Conservation (phyloP, 2,888 invertebrate species). For the Caenorhabditis sp. region DNA sequence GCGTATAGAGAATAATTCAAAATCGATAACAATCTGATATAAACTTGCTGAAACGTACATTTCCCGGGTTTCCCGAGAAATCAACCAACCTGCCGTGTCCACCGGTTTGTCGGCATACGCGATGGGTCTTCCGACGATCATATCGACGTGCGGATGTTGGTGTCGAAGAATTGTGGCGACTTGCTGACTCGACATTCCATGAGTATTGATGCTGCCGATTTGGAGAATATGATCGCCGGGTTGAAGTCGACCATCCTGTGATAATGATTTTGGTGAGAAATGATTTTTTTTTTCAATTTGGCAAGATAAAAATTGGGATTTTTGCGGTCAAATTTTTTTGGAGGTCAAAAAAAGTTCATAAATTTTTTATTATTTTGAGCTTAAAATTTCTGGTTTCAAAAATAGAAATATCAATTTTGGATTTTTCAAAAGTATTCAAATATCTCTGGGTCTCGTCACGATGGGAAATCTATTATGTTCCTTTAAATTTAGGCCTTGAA, state of each 20-base stretch:
- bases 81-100: conserved; percentile 60
- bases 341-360: not conserved
- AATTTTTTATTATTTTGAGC: not conserved
- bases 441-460: too few species aligned
- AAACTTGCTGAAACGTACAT: too few species aligned
- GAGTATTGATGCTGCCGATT: conserved; percentile 75
- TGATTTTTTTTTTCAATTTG: not conserved
- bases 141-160: conserved; percentile 58
- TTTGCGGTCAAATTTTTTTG: not conserved
- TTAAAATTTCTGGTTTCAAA: not conserved
- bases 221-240: conserved; percentile 98
- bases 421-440: too few species aligned
- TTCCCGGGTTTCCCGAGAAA: too few species aligned
- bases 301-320: not conserved
- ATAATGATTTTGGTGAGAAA: not conserved
- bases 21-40: too few species aligned
- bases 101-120: conserved; percentile 54
- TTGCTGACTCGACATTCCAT: conserved; percentile 92
- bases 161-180: conserved; percentile 60
- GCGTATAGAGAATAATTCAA: too few species aligned
- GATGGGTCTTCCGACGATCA: conserved; percentile 68
- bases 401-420: not conserved
- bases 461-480: too few species aligned
- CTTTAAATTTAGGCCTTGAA: too few species aligned
- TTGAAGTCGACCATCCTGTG: conserved; percentile 88